phyloP scores from a whole-genome alignment of 2,113 vertebrate species.

The Donacobius atricapilla region DNA sequence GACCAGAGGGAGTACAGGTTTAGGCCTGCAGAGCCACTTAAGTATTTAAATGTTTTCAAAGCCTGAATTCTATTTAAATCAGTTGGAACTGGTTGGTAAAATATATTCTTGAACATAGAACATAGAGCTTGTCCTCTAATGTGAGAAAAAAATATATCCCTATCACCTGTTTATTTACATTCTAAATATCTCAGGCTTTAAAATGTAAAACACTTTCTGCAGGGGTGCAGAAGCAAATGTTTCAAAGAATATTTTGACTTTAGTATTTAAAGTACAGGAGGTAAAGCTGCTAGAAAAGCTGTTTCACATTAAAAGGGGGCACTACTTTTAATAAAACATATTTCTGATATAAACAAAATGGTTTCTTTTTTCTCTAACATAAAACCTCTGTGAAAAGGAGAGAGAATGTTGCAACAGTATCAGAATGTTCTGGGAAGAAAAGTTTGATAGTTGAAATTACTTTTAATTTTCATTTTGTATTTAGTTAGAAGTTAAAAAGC shows the following conservation, averaged over 20 bases:
- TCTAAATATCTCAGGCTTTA: background rate
- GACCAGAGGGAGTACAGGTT: background rate
- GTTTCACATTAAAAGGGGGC: background rate
- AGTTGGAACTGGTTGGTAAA: background rate
- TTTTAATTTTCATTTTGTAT: background rate
- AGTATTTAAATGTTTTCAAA: constrained; percentile 2
- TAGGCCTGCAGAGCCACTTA: background rate
- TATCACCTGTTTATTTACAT: background rate
- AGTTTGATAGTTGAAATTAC: background rate
- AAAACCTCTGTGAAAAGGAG: background rate
- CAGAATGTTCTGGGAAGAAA: background rate
- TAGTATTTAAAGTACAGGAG: background rate
- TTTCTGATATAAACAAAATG: background rate
- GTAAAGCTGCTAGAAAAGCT: background rate
- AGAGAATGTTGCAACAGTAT: background rate
- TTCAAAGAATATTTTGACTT: background rate
- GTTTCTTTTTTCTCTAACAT: background rate
- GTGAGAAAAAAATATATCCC: background rate
- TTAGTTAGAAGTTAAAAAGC: background rate
- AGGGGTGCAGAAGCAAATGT: background rate
- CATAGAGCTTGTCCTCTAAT: background rate
- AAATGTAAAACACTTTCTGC: background rate
- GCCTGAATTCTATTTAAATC: background rate
- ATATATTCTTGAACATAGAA: background rate
- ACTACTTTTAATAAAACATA: background rate